phyloP scores from a whole-genome alignment of 1,140 invertebrate genomes.

The Bombus consobrinus region DNA sequence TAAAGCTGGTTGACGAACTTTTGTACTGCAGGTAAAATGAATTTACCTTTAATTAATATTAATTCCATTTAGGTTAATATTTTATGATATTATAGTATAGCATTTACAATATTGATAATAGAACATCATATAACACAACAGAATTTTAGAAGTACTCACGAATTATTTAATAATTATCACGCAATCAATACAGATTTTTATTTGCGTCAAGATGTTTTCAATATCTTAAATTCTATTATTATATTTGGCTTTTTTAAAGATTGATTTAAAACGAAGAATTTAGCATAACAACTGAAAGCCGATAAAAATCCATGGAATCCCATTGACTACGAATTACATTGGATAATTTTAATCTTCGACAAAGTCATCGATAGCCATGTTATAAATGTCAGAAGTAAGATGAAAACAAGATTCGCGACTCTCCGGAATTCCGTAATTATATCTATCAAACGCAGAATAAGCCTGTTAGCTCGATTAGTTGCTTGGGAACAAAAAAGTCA shows the following conservation, averaged over 20 bases:
- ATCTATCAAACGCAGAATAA: slow-evolving; percentile 57
- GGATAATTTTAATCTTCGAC: slow-evolving; percentile 31
- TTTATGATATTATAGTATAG: too few relatives aligned
- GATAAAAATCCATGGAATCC: not conserved
- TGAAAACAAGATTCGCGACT: slow-evolving; percentile 36
- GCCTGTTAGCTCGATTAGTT: slow-evolving; percentile 28
- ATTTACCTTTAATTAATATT: not conserved
- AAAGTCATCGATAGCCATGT: slow-evolving; percentile 34
- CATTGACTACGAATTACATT: not conserved
- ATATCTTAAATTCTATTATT: not conserved
- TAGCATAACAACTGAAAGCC: not conserved
- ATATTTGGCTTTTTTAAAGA: not conserved
- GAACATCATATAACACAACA: too few relatives aligned
- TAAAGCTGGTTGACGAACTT: not conserved
- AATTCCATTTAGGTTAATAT: not conserved
- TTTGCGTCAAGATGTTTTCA: not conserved
- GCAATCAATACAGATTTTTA: not conserved
- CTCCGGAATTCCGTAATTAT: slow-evolving; percentile 54
- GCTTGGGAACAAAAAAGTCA: slow-evolving; percentile 20
- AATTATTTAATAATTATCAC: not conserved
- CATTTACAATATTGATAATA: too few relatives aligned
- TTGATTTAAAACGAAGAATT: not conserved
- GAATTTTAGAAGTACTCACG: not conserved
- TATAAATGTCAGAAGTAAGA: slow-evolving; percentile 45
- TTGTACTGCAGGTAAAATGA: not conserved